These are phyloP conservation scores for Operophtera brumata DNA, from an alignment of 2,888 invertebrate species.

Conservation along the genomic window DNA sequence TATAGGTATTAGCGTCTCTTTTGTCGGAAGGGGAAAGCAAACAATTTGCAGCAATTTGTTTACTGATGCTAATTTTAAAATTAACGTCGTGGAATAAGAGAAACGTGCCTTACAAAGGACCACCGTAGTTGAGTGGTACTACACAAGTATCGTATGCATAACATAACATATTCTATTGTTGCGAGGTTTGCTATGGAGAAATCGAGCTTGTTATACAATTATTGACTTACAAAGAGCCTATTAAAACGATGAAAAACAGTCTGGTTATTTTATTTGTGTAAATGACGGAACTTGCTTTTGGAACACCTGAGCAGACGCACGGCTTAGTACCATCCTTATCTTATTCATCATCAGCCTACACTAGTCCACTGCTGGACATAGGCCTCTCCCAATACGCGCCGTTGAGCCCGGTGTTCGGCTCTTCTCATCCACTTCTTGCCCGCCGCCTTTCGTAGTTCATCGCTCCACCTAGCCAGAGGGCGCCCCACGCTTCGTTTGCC, in stretches of 20 bases:
- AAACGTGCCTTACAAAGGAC: constrained; percentile 71
- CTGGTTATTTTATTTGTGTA: too few relatives aligned
- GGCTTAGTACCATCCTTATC: too few relatives aligned
- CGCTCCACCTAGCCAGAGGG: too few relatives aligned
- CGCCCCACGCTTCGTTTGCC: too few relatives aligned
- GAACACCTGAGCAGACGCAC: too few relatives aligned
- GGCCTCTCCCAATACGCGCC: too few relatives aligned
- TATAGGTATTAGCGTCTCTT: constrained; percentile 47
- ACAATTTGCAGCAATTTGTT: constrained; percentile 69
- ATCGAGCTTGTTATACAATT: constrained; percentile 13
- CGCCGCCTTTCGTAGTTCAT: too few relatives aligned
- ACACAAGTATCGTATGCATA: constrained; percentile 36
- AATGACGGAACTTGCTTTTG: too few relatives aligned
- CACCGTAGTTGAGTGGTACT: constrained; percentile 59
- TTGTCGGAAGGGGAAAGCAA: constrained; percentile 53
- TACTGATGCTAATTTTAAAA: constrained; percentile 77
- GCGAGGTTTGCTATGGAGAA: constrained; percentile 14
- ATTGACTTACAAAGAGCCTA: not conserved
- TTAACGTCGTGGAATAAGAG: constrained; percentile 74
- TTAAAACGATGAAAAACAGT: not conserved
- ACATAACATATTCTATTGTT: constrained; percentile 32
- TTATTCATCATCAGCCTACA: too few relatives aligned
- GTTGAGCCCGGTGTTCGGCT: too few relatives aligned
- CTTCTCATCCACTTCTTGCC: too few relatives aligned
- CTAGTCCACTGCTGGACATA: too few relatives aligned